Percentiles rank a stretch among this genome's conserved stretches.
These are phyloP conservation scores for mouse (Mus musculus) DNA, from an alignment of 2,113 vertebrate species.

Conservation along the genomic window DNA sequence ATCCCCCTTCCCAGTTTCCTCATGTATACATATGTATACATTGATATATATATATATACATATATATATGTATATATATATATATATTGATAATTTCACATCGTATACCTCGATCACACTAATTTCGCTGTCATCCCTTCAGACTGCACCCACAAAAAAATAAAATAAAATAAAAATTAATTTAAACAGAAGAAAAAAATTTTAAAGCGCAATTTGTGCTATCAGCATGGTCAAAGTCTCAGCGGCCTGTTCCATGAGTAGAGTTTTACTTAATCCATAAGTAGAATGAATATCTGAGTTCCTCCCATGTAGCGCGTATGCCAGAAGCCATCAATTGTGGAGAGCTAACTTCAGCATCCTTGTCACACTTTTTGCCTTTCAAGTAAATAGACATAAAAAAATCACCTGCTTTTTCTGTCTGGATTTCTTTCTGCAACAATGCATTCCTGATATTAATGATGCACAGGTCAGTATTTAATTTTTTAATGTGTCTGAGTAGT, in stretches of 20 bases:
- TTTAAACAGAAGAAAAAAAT: background rate
- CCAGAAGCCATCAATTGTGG: background rate
- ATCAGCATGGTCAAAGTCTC: background rate
- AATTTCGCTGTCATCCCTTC: background rate
- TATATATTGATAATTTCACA: background rate
- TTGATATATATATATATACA: too few species aligned
- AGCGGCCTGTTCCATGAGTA: background rate
- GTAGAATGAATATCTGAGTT: background rate
- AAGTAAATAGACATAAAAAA: background rate
- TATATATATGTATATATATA: too few species aligned
- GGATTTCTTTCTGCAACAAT: background rate
- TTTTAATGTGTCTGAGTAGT: background rate
- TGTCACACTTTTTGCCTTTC: background rate
- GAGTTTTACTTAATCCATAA: background rate
- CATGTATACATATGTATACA: background rate
- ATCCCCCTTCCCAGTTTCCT: too few species aligned
- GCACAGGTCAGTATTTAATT: background rate
- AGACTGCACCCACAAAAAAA: too few species aligned
- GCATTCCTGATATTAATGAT: background rate
- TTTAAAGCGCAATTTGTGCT: background rate
- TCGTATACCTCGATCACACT: background rate
- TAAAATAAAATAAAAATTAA: background rate
- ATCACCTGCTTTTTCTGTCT: background rate
- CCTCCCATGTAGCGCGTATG: accelerated
- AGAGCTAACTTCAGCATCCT: background rate